phyloP scores from a whole-genome alignment of 2,888 invertebrate genomes.

The Sarcophaga carnaria region DNA sequence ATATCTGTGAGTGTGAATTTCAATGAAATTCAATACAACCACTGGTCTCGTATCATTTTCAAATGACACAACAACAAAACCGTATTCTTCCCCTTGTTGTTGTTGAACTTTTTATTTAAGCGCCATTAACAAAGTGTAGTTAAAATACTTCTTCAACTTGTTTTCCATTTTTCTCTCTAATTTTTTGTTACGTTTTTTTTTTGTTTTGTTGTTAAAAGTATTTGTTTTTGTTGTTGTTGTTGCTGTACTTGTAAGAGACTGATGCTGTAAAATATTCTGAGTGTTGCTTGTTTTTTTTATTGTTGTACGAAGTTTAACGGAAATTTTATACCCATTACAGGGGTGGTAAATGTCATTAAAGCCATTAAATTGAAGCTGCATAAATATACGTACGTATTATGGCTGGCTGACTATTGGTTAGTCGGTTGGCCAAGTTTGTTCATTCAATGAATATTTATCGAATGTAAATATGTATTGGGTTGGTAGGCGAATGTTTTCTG shows the following conservation, averaged over 20 bases:
- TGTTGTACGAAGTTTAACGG: constrained; percentile 4
- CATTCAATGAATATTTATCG: not conserved
- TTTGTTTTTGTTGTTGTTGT: constrained; percentile 13
- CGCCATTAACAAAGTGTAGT: constrained; percentile 54
- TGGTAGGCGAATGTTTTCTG: no score
- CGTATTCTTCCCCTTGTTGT: constrained; percentile 1
- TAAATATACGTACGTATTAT: constrained; percentile 43
- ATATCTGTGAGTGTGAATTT: not conserved
- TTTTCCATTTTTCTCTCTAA: no score
- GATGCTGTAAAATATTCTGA: no score
- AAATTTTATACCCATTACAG: constrained; percentile 45
- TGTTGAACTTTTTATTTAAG: constrained; percentile 46
- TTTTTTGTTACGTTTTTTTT: not conserved
- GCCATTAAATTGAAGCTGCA: constrained; percentile 57
- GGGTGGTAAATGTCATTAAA: constrained; percentile 52
- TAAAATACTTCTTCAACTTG: constrained; percentile 37
- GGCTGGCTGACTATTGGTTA: not conserved
- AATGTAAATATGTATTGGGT: no score
- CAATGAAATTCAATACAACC: not conserved
- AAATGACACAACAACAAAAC: constrained; percentile 37
- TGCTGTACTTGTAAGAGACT: not conserved
- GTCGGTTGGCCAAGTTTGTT: not conserved
- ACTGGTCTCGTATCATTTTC: constrained; percentile 17
- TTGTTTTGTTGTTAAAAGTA: constrained; percentile 7
- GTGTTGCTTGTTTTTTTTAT: not conserved